A percentile compares a stretch with the other conserved stretches of the same genome.
Evolutionary conservation across 2,888 invertebrate genomes (phyloP).

Genomic region (Drosophila diplacantha): DNA sequence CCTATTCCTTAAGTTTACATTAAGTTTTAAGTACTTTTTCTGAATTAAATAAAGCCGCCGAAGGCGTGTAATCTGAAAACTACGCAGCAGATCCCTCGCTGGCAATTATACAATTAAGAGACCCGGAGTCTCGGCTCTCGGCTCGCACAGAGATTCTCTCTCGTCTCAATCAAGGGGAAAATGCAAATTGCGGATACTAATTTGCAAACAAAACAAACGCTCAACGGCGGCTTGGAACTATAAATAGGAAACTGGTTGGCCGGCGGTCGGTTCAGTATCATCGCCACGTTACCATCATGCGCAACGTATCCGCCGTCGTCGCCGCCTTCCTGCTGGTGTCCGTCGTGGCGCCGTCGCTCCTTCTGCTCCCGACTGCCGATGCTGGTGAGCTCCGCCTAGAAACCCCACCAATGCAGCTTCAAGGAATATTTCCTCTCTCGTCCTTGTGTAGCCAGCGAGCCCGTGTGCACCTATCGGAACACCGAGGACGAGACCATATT

Average conservation of each 20-base stretch:
- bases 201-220: conserved; percentile 22
- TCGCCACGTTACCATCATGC: conserved; percentile 42
- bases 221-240: conserved; percentile 21
- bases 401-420: background rate
- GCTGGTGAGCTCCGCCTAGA: conserved; percentile 17
- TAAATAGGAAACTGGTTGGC: conserved; percentile 61
- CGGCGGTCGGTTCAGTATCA: conserved; percentile 20
- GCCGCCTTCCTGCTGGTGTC: conserved; percentile 11
- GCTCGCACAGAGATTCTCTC: conserved; percentile 3
- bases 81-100: conserved; percentile 1
- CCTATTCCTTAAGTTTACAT: background rate
- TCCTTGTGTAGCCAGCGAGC: conserved; percentile 53
- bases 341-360: conserved; percentile 24
- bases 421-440: background rate
- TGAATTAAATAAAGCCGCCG: background rate
- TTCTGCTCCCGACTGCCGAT: conserved; percentile 11
- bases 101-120: conserved; percentile 58
- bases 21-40: background rate
- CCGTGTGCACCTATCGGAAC: conserved; percentile 72
- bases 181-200: conserved; percentile 37
- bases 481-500: conserved; percentile 70
- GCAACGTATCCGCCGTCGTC: conserved; percentile 10
- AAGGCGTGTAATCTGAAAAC: background rate
- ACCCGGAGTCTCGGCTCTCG: background rate
- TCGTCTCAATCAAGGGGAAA: conserved; percentile 23